Percentiles rank a stretch among this genome's conserved stretches.
These are phyloP conservation scores for Scopus umbretta DNA, from an alignment of 2,113 vertebrate species.

Conservation along the genomic window DNA sequence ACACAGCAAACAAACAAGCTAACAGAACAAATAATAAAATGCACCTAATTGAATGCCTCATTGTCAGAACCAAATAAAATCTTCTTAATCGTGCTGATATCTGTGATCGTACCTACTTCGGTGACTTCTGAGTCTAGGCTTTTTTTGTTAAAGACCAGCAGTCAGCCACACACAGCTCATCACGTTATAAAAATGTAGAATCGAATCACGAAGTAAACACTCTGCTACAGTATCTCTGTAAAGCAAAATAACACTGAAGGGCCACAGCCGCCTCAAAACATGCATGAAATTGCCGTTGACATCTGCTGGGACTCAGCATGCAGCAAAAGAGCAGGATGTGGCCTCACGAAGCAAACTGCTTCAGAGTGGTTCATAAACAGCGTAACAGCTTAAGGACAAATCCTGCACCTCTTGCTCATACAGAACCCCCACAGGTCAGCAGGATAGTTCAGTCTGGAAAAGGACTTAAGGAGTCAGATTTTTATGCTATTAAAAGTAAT, in stretches of 20 bases:
- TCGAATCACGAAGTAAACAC: background rate
- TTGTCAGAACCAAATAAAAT: background rate
- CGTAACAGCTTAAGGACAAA: background rate
- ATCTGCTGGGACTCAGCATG: background rate
- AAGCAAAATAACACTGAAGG: background rate
- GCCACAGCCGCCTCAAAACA: background rate
- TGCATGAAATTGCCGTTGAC: background rate
- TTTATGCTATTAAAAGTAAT: background rate
- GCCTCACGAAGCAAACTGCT: background rate
- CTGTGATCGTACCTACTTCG: background rate
- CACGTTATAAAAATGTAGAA: background rate
- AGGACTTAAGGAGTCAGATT: background rate
- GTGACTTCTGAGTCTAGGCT: background rate
- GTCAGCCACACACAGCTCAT: background rate
- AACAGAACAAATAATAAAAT: background rate
- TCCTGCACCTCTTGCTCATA: background rate
- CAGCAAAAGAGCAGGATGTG: background rate
- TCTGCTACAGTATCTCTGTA: background rate
- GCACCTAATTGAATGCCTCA: background rate
- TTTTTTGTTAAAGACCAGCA: background rate
- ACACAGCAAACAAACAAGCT: background rate
- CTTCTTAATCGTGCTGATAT: background rate
- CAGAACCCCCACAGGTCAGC: background rate
- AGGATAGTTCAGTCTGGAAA: background rate
- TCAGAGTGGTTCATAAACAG: background rate